phyloP scores from a whole-genome alignment of 1,140 invertebrate genomes.

The Popillia japonica region DNA sequence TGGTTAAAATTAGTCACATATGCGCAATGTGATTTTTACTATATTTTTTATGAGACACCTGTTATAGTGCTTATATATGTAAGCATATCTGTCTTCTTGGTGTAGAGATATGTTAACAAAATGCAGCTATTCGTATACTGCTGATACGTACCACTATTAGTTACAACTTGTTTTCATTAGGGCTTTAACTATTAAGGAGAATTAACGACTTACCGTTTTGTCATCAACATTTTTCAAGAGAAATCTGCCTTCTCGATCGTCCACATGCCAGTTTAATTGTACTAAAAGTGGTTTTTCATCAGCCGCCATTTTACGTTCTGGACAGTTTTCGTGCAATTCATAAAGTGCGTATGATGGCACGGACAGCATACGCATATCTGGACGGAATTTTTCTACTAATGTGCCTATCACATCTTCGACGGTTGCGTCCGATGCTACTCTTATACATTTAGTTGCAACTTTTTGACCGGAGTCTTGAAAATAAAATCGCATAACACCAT shows the following conservation, averaged over 20 bases:
- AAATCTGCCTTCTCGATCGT: conserved; percentile 97
- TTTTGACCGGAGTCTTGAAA: conserved; percentile 98
- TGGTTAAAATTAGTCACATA: no score
- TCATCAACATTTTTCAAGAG: conserved; percentile 89
- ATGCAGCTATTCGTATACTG: no score
- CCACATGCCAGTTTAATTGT: conserved; percentile 99
- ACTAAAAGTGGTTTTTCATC: conserved; percentile 96
- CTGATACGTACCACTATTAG: no score
- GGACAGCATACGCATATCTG: conserved; percentile 98
- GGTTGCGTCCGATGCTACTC: conserved; percentile 95
- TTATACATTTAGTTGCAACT: conserved; percentile 99
- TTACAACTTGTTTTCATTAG: no score
- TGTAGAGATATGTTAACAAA: no score
- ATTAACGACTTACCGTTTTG: conserved; percentile 67
- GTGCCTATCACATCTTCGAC: conserved; percentile 94
- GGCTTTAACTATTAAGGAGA: no score
- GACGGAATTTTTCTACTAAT: conserved; percentile 98
- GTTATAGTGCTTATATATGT: no score
- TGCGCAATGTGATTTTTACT: no score
- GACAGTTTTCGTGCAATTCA: conserved; percentile 96
- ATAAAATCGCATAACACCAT: conserved; percentile 99
- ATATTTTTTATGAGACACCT: no score
- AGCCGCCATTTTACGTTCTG: conserved; percentile 87
- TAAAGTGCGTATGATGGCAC: conserved; percentile 95
- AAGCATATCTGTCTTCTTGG: no score